Percentiles rank a stretch among this genome's conserved stretches.
Conservation (phyloP, 2,797 vertebrate genomes). For the Enteromius mattozi region DNA sequence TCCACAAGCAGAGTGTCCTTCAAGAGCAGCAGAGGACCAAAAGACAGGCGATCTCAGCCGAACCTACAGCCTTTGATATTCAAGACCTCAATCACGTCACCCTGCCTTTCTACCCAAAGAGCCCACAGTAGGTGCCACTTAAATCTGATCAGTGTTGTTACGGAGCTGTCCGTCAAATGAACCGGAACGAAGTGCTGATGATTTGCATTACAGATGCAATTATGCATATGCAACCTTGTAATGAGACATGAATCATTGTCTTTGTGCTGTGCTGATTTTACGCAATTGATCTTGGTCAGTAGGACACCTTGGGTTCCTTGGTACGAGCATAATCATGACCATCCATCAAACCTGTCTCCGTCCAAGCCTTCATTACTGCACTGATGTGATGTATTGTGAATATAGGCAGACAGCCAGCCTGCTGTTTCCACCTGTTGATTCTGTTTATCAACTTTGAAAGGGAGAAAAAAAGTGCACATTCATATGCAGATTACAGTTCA, state of each 20-base stretch:
- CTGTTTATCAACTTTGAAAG: constrained; percentile 4
- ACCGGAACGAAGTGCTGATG: background rate
- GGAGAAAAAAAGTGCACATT: constrained; percentile 1
- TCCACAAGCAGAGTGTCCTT: constrained; percentile 83
- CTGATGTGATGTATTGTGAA: constrained; percentile 15
- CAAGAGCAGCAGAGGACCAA: constrained; percentile 93
- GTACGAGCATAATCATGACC: background rate
- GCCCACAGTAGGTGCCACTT: constrained; percentile 87
- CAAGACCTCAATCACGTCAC: constrained; percentile 93
- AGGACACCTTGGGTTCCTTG: constrained; percentile 6
- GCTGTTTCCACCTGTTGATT: constrained; percentile 39
- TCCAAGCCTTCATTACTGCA: background rate
- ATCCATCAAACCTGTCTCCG: constrained; percentile 9
- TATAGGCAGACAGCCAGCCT: background rate
- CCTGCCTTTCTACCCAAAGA: constrained; percentile 94
- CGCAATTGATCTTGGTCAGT: background rate
- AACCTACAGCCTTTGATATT: constrained; percentile 91
- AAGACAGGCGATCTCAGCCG: constrained; percentile 93
- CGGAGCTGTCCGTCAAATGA: background rate
- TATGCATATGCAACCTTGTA: constrained; percentile 1
- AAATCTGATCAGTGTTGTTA: background rate
- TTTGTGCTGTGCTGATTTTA: background rate
- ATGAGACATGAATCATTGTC: background rate
- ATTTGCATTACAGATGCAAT: constrained; percentile 13
- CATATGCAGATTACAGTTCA: background rate